A percentile compares a stretch with the other conserved stretches of the same genome.
Evolutionary conservation across 2,113 vertebrate species (phyloP).

Genomic region (Chitala chitala): DNA sequence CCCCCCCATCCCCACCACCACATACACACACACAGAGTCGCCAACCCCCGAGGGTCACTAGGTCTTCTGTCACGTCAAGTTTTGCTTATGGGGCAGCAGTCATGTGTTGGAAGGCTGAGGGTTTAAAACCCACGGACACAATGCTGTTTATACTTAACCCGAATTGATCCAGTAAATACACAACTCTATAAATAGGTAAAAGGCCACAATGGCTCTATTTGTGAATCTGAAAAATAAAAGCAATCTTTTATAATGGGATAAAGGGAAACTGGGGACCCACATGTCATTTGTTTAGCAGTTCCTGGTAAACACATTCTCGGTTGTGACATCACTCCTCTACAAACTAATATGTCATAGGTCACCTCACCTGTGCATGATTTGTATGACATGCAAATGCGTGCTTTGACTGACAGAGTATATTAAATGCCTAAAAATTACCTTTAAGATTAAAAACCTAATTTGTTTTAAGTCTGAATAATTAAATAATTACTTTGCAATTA

Average conservation of each 20-base stretch:
- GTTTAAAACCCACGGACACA: neutral
- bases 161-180: conserved; percentile 1
- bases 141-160: neutral
- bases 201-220: neutral
- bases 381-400: neutral
- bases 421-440: neutral
- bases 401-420: neutral
- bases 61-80: neutral
- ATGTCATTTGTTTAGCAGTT: neutral
- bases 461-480: neutral
- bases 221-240: neutral
- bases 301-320: neutral
- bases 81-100: neutral
- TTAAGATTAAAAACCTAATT: neutral
- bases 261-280: neutral
- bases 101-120: neutral
- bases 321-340: neutral
- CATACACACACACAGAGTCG: neutral
- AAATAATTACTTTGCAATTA: neutral
- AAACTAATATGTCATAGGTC: neutral
- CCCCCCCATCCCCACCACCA: neutral
- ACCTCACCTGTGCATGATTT: neutral
- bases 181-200: neutral
- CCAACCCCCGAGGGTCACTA: neutral
- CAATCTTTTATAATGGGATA: neutral